Base-by-base conservation (phyloP, 2,797 vertebrate species). In the Florisuga fusca region DNA sequence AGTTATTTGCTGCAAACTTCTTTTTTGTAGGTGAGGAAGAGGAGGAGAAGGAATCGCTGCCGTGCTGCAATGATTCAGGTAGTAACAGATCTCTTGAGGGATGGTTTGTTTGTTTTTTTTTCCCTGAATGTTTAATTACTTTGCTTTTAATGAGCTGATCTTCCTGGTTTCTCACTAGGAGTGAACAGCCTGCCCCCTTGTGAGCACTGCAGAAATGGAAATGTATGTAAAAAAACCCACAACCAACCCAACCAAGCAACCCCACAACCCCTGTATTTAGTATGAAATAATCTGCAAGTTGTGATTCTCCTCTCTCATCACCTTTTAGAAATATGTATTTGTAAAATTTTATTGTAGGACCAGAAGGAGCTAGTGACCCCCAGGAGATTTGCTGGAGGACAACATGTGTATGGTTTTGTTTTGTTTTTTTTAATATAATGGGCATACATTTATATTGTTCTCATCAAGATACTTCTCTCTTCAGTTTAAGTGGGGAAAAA, bases 311-410 rank as follows among this genome's bases (percentile, higher is more conserved):
- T 36, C 11, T 84, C 41, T 43, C 22, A 6, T 15, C 33, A 12
- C 29, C 57, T 67, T 80, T 79, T 75, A 11, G 38, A 53, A 87
- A 51, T 18, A 6, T 12, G 1, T 50, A 0, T 15, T 67, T 68
- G n/a, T 74, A 48, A 62, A 61, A 62, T 88, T 31, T 89, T 1
- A 90, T 91, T 85, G 13, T 96, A 99, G 99, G 98, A 96, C 45
- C 97, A 97, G 26, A 97, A 95, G 59, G 98, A 99, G 77, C 94
- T 97, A 11, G 98, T 99, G 84, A 98, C 97, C 20, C 99, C 99
- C 14, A 97, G 97, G 93, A 98, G 74, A 74, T 96, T 99, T 69
- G 94, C 98, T 61, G 97, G 97, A 96, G 98, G 98, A 81, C 97
- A 97, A 15, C 97, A 98, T 26, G 95, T 98, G 99, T 99, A 97